Conservation (phyloP, 2,888 invertebrate genomes). For the Timema cristinae region DNA sequence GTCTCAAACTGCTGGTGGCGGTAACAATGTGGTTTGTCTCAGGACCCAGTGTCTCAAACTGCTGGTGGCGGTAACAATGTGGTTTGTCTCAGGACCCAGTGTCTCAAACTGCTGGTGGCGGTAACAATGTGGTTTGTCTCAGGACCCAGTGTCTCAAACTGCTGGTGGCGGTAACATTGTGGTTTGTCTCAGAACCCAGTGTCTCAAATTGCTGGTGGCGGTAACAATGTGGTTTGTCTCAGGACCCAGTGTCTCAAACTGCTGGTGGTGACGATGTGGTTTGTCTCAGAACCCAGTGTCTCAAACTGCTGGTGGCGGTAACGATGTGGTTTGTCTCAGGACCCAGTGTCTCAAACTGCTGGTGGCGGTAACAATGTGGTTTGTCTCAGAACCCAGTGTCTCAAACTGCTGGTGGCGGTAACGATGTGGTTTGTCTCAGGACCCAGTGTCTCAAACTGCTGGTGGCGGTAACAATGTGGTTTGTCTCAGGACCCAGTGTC, state of each 20-base stretch:
- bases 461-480: slow-evolving; percentile 86
- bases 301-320: slow-evolving; percentile 81
- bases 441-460: slow-evolving; percentile 81
- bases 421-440: slow-evolving; percentile 74
- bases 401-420: slow-evolving; percentile 81
- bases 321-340: slow-evolving; percentile 74
- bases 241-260: slow-evolving; percentile 82
- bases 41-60: slow-evolving; percentile 82
- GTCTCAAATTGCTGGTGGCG: slow-evolving; percentile 80
- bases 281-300: slow-evolving; percentile 72
- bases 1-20: slow-evolving; percentile 80
- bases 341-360: slow-evolving; percentile 81
- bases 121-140: slow-evolving; percentile 75
- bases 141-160: slow-evolving; percentile 82
- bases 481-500: slow-evolving; percentile 72
- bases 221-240: slow-evolving; percentile 75
- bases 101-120: slow-evolving; percentile 80
- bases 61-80: slow-evolving; percentile 84
- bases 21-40: slow-evolving; percentile 75
- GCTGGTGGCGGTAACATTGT: slow-evolving; percentile 84
- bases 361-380: slow-evolving; percentile 86
- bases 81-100: slow-evolving; percentile 72
- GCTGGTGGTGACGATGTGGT: slow-evolving; percentile 79
- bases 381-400: slow-evolving; percentile 72
- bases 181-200: slow-evolving; percentile 72